Conservation (phyloP, 1,140 invertebrate genomes). For the Druon quercuslanigerum region DNA sequence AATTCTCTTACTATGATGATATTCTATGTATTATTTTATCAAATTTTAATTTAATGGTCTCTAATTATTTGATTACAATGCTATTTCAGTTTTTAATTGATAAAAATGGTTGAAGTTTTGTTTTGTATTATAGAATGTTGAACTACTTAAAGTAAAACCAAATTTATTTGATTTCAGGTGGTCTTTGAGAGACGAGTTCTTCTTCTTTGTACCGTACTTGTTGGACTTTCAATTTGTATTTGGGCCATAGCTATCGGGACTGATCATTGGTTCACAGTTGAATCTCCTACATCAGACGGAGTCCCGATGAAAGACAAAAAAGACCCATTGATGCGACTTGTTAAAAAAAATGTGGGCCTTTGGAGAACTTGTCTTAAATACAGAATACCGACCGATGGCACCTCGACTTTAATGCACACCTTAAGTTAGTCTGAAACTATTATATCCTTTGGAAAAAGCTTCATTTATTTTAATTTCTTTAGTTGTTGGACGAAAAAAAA, state of each 20-base stretch:
- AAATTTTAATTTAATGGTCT: too few relatives aligned
- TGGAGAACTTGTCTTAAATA: constrained; percentile 80
- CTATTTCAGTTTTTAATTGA: too few relatives aligned
- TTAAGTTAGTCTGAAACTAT: constrained; percentile 59
- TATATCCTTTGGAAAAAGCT: neutral
- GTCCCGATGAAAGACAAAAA: constrained; percentile 54
- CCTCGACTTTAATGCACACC: constrained; percentile 46
- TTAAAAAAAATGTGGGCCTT: constrained; percentile 80
- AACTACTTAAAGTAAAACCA: neutral
- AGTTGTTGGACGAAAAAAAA: neutral
- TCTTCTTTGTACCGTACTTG: constrained; percentile 81
- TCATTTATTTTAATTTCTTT: neutral
- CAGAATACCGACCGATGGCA: constrained; percentile 57
- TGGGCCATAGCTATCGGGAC: constrained; percentile 87
- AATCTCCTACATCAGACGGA: constrained; percentile 67
- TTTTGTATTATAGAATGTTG: too few relatives aligned
- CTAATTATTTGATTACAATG: too few relatives aligned
- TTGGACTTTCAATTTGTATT: constrained; percentile 80
- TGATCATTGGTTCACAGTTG: constrained; percentile 83
- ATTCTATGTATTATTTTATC: too few relatives aligned
- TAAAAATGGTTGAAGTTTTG: too few relatives aligned
- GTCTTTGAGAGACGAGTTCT: constrained; percentile 83
- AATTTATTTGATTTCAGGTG: constrained; percentile 67
- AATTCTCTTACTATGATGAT: too few relatives aligned
- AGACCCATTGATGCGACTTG: constrained; percentile 52